These are phyloP conservation scores for Callaeas wilsoni DNA, from an alignment of 2,113 vertebrate species.

Conservation along the genomic window DNA sequence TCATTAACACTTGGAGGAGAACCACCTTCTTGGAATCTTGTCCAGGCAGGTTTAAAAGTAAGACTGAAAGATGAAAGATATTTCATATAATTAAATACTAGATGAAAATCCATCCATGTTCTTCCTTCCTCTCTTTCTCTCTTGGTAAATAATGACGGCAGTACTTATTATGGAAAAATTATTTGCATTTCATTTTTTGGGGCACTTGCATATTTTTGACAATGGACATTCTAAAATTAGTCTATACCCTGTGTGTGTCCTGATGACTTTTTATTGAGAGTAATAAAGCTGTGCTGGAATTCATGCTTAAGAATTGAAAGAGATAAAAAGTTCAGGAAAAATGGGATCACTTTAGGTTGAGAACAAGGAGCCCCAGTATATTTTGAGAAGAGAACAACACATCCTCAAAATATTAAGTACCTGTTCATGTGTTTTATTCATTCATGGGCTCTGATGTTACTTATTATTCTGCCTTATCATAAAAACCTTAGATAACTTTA, in stretches of 20 bases:
- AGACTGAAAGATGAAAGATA: neutral
- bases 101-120: neutral
- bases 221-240: neutral
- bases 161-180: neutral
- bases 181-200: neutral
- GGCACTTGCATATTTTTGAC: neutral
- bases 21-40: slow-evolving; percentile 22
- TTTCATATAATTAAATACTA: neutral
- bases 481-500: neutral
- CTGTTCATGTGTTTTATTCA: neutral
- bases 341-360: neutral
- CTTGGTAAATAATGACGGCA: neutral
- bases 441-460: neutral
- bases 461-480: neutral
- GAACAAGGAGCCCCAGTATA: neutral
- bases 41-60: slow-evolving; percentile 26
- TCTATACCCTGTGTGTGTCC: neutral
- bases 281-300: neutral
- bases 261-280: neutral
- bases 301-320: neutral
- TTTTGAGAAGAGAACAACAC: neutral
- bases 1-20: slow-evolving; percentile 47
- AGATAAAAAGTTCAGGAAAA: neutral
- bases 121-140: neutral
- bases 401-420: neutral